Base-by-base conservation (phyloP, 2,797 vertebrate species). In the Anas capensis region DNA sequence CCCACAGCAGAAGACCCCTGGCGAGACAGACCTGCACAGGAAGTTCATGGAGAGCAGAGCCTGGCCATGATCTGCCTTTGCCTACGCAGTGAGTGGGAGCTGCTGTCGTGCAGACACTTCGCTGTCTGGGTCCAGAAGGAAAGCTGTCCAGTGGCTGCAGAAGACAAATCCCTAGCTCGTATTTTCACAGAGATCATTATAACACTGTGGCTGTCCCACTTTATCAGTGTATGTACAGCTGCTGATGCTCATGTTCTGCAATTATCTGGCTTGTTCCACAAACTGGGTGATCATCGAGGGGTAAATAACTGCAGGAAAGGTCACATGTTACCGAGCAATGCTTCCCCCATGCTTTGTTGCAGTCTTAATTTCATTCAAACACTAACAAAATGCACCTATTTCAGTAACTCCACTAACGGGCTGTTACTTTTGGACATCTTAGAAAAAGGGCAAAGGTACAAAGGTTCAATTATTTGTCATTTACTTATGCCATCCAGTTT, bases 81-180 rank as follows among this genome's bases (percentile, higher is more conserved):
- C 76, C 87, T 64, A 19, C 8, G 51, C 73, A 75, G 95, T 54
- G 81, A 97, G 97, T 94, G 90, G 97, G 98, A 98, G 97, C 97
- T 97, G 97, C 98, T 96, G 95, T 97, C 96, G 95, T 40, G 97
- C 96, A 83, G 92, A 75, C 95, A 95, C 95, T 96, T 97, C 89
- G 83, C 96, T 85, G 92, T 93, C 97, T 97, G 95, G 96, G 96
- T 94, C 94, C 51, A 86, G 88, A 84, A 94, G 81, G 97, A 98
- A 98, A 98, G 98, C 97, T 97, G 98, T 60, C 38, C 3, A 19
- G 92, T 96, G 96, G 98, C 98, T 97, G 98, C 90, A 93, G 97
- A 97, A 97, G 75, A 79, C 85, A 97, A 98, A 98, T 95, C 90
- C 97, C 93, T 60, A 33, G 86, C 77, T 72, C 12, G 14, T 40